These are phyloP conservation scores for Saturnia japonica DNA, from an alignment of 2,888 invertebrate species.

Conservation along the genomic window DNA sequence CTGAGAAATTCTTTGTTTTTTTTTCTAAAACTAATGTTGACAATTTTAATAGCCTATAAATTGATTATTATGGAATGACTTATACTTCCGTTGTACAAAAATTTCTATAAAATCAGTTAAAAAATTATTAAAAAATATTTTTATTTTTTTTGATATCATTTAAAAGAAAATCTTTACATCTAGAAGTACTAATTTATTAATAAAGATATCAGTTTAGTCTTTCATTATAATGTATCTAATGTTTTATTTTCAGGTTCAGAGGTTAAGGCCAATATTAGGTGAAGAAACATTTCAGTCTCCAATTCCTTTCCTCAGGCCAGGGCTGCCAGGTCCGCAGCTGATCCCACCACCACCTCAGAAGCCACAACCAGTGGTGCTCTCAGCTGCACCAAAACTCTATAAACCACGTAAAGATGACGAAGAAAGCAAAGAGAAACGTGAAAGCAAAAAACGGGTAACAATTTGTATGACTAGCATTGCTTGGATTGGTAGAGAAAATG, in stretches of 20 bases:
- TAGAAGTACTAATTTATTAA: too few species aligned
- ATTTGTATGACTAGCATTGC: neutral
- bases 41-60: too few species aligned
- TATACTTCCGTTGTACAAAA: too few species aligned
- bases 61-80: too few species aligned
- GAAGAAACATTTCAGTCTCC: slow-evolving; percentile 61
- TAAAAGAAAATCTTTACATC: too few species aligned
- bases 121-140: too few species aligned
- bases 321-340: slow-evolving; percentile 66
- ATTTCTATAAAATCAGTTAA: too few species aligned
- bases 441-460: slow-evolving; percentile 60
- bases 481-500: too few species aligned
- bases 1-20: too few species aligned
- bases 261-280: slow-evolving; percentile 49
- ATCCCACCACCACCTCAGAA: slow-evolving; percentile 68
- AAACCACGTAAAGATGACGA: slow-evolving; percentile 77
- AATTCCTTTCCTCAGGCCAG: slow-evolving; percentile 64
- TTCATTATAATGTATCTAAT: neutral
- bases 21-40: too few species aligned
- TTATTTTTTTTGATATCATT: too few species aligned
- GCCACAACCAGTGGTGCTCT: slow-evolving; percentile 84
- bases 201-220: too few species aligned
- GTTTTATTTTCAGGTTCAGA: slow-evolving; percentile 53
- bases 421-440: slow-evolving; percentile 59
- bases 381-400: slow-evolving; percentile 87